Conservation (phyloP, 2,888 invertebrate genomes). For the Gnatocerus cornutus region DNA sequence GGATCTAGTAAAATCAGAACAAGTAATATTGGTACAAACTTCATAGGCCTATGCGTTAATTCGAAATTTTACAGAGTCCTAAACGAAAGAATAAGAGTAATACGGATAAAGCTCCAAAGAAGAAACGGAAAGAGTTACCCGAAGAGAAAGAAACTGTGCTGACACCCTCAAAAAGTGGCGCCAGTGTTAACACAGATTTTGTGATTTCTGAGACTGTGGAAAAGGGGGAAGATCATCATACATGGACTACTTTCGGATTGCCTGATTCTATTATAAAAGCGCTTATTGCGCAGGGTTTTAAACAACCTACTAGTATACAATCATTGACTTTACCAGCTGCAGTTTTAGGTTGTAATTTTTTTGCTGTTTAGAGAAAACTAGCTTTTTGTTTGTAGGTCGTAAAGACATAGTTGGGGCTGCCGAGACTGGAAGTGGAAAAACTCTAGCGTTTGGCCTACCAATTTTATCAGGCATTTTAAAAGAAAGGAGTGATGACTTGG, state of each 20-base stretch:
- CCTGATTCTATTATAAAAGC: slow-evolving; percentile 82
- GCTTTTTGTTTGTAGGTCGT: slow-evolving; percentile 71
- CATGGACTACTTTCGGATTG: slow-evolving; percentile 82
- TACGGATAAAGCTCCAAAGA: slow-evolving; percentile 16
- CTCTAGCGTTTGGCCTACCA: slow-evolving; percentile 97
- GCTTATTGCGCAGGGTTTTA: slow-evolving; percentile 84
- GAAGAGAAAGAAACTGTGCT: not conserved
- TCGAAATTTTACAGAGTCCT: not conserved
- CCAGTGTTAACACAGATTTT: slow-evolving; percentile 1
- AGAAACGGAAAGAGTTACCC: slow-evolving; percentile 42
- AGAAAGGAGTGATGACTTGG: slow-evolving; percentile 55
- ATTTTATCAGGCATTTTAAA: slow-evolving; percentile 89
- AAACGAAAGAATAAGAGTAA: not conserved
- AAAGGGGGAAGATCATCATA: slow-evolving; percentile 71
- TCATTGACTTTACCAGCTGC: slow-evolving; percentile 85
- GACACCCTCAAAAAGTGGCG: slow-evolving; percentile 48
- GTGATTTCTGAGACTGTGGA: slow-evolving; percentile 6
- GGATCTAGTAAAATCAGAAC: slow-evolving; percentile 68
- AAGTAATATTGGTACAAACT: slow-evolving; percentile 9
- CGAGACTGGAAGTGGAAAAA: slow-evolving; percentile 99
- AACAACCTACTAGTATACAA: slow-evolving; percentile 92
- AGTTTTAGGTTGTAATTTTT: slow-evolving; percentile 78
- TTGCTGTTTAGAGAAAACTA: slow-evolving; percentile 14
- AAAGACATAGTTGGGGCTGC: slow-evolving; percentile 98
- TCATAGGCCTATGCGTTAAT: not conserved